Evolutionary conservation across 2,113 vertebrate species (phyloP).

Genomic region (Podarcis cretensis): DNA sequence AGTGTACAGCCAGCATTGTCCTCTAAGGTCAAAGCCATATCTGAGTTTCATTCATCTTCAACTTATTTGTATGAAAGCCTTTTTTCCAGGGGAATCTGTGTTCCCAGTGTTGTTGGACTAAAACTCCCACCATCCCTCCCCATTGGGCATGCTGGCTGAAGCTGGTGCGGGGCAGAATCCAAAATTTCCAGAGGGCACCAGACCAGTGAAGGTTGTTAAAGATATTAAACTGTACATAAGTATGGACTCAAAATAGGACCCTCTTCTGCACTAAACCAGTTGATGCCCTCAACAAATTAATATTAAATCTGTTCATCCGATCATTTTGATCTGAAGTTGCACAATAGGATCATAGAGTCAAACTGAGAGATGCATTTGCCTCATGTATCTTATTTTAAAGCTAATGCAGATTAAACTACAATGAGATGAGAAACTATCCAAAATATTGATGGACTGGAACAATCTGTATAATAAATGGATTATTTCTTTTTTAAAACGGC

Average conservation of each 20-base stretch:
- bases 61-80: too few species aligned
- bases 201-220: too few species aligned
- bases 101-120: too few species aligned
- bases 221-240: not conserved
- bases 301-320: not conserved
- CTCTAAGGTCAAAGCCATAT: too few species aligned
- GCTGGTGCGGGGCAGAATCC: too few species aligned
- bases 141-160: too few species aligned
- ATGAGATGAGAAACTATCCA: not conserved
- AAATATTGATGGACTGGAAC: not conserved
- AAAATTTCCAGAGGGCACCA: too few species aligned
- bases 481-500: not conserved
- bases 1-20: too few species aligned
- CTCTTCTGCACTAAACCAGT: not conserved
- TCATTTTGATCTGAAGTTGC: not conserved
- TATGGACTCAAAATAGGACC: not conserved
- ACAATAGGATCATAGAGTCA: not conserved
- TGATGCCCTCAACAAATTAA: not conserved
- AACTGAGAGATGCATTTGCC: not conserved
- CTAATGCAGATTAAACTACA: not conserved
- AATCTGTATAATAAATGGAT: constrained; percentile 15
- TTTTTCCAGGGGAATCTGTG: too few species aligned
- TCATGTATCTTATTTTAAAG: constrained; percentile 1
- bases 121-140: too few species aligned
- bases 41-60: too few species aligned